Evolutionary conservation across 2,113 vertebrate species (phyloP), one percentile per base, ranked within the genome.

Genomic region (Lanius collurio): DNA sequence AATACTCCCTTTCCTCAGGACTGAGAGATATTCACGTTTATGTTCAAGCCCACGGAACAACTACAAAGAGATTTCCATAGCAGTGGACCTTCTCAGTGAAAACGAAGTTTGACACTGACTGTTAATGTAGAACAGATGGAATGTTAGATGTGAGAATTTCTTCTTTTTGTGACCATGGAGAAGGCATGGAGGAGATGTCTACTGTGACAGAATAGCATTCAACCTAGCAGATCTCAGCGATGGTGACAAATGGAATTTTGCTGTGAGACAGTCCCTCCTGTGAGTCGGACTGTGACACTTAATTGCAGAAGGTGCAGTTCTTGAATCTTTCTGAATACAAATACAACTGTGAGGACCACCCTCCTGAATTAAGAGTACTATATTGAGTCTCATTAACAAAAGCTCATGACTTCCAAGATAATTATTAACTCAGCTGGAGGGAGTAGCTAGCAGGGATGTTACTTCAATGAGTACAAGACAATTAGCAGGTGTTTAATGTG

Each of bases 391-490:
- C 75, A 91, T 91, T 91, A 94, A 79, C 57, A 85, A 90, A 87
- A 95, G 8, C 75, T 88, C 46, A 42, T 31, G 84, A 83, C 37
- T 95, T 96, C 81, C 84, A 93, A 91, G 46, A 44, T 65, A 93
- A 94, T 90, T 76, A 95, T 94, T 91, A 95, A 74, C 93, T 89
- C 87, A 83, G 91, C 59, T 85, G 74, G 95, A 91, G 55, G 65
- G 41, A 79, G 24, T 55, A 85, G 53, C 87, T 84, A 73, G 78
- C 57, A 83, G 70, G 53, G 62, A 79, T 85, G 65, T 93, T 74
- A 55, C 50, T 89, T 87, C 71, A 95, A 73, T 56, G 71, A 68
- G 49, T 79, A 27, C n/a, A 91, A 89, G 93, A 90, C 89, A 85
- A 79, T 87, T 80, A 87, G 89, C 84, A 85, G 95, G 63, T 85